These are phyloP conservation scores for Oncorhynchus keta DNA, from an alignment of 2,113 vertebrate genomes.

Conservation along the genomic window DNA sequence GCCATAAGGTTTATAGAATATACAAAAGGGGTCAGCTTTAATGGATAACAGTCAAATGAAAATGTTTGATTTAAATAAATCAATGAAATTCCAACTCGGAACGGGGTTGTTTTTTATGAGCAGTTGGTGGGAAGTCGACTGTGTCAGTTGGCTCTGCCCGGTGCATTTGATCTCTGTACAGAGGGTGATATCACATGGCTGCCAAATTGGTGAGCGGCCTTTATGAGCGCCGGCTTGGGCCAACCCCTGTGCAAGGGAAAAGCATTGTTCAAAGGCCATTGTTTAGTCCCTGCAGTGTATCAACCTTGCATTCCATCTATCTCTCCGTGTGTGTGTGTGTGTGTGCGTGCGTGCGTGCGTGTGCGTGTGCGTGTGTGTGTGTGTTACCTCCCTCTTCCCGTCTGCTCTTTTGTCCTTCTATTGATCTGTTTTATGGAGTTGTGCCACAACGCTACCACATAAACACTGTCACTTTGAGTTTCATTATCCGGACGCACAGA, in stretches of 20 bases:
- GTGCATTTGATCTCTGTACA: conserved; percentile 27
- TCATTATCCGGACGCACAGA: neutral
- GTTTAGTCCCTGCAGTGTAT: no score
- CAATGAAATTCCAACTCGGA: conserved; percentile 14
- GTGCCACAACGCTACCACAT: neutral
- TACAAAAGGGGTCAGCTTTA: conserved; percentile 32
- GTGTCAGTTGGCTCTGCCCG: conserved; percentile 22
- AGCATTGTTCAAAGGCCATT: no score
- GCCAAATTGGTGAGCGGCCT: conserved; percentile 38
- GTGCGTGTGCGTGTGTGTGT: neutral
- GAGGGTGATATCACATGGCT: neutral
- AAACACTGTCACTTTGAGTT: neutral
- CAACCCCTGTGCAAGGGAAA: conserved; percentile 3
- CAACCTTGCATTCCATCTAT: neutral
- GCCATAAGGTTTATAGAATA: conserved; percentile 51
- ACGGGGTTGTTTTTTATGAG: conserved; percentile 15
- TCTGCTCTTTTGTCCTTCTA: no score
- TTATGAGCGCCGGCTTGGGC: conserved; percentile 11
- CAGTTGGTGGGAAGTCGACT: conserved; percentile 16
- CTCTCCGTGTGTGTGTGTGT: neutral
- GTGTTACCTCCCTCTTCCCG: neutral
- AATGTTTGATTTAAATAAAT: conserved; percentile 29
- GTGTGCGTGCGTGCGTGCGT: neutral
- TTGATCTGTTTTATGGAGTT: neutral
- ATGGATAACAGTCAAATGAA: conserved; percentile 18